Base-by-base conservation (phyloP, 2,888 invertebrate species). In the Hyppa rectilinea region DNA sequence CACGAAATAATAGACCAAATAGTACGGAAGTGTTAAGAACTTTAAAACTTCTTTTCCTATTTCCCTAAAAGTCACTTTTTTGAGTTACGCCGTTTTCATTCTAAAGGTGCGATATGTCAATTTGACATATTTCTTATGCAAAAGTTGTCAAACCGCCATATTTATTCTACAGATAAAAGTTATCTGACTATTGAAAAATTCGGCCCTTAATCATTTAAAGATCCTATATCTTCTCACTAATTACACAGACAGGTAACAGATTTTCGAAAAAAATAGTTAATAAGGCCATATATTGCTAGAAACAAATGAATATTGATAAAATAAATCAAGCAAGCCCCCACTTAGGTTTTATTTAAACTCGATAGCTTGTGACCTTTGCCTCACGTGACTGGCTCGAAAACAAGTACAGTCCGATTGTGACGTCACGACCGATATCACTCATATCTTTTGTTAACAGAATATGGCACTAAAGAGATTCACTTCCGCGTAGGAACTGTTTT, bases 381-480 rank as follows among this genome's bases (percentile, higher is more conserved):
- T 85, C 85, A 84, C 77, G 74, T 84, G 77, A 84, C 67, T 59
- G 26, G 49, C 55, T 71, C 68, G 64, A 71, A 81, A 84, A 78
- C 84, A 84, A 77, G 71, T 62, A 78, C 68, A 72, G 23, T 43
- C 38, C 23, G 50, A 47, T 17, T 49, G 71, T 82, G 78, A 80
- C 82, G 82, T 77, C 45, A 64, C 43, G 36, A 38, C 40, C 17
- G 76, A 75, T 81, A 85, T 65, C 50, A 29, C 12, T 20, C 23
- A 36, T 69, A 59, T 36, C 45, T 2, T 29, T 52, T 60, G 50
- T 52, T 53, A 66, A 38, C 31, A 76, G 36, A 63, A 63, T 43
- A 56, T 65, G 26, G 38, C 49, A 38, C 20, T 17, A 64, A 20
- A 56, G 45, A 69, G 60, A 63, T 58, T 62, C 50, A 31, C 69